Base-by-base conservation (phyloP, 2,113 vertebrate genomes). In the Tonatia bakeri region DNA sequence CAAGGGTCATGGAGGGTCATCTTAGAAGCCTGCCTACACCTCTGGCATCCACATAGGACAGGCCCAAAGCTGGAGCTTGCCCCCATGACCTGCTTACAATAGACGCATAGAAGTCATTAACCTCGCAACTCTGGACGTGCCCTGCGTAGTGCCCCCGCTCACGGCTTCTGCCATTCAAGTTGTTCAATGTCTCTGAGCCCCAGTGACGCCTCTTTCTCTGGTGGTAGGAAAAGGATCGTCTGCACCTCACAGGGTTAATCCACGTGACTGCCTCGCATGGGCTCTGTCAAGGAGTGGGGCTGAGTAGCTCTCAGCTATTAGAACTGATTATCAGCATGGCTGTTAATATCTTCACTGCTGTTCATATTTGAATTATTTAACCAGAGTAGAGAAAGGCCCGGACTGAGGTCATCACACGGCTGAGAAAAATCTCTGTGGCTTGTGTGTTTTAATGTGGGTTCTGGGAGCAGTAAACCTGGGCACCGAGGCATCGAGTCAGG, bases 61-160 rank as follows among this genome's bases (percentile, higher is more conserved):
- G 38, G 33, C 26, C n/a, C 17, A 56, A 65, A 88, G n/a, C 69
- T 3, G 45, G 13, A 54, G 28, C 15, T 50, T 75, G 20, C n/a
- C 26, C 17, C 5, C 4, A 12, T 3, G 28, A 50, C 22, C 31
- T 40, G 17, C 38, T 47, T 54, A 65, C 15, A 26, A 43, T 14
- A 40, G 7, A 22, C 5, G 8, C 75, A 20, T 0, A n/a, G 33
- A 69, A 47, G 36, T 40, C 56, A 33, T 7, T 73, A 64, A 40
- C 31, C 59, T 45, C 5, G 36, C 11, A 28, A 50, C 20, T n/a
- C 24, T 36, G 3, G 19, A 12, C 7, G 67, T 11, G n/a, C 28
- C 22, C 43, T 20, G 3, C 4, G 0, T 0, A 1, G 7, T 20
- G 0, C 15, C 20, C 31, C 47, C 36, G 31, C 22, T 2, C n/a